A percentile compares a stretch with the other conserved stretches of the same genome.
These are phyloP conservation scores for Troides oblongomaculatus DNA, from an alignment of 2,888 invertebrate species.

Conservation along the genomic window DNA sequence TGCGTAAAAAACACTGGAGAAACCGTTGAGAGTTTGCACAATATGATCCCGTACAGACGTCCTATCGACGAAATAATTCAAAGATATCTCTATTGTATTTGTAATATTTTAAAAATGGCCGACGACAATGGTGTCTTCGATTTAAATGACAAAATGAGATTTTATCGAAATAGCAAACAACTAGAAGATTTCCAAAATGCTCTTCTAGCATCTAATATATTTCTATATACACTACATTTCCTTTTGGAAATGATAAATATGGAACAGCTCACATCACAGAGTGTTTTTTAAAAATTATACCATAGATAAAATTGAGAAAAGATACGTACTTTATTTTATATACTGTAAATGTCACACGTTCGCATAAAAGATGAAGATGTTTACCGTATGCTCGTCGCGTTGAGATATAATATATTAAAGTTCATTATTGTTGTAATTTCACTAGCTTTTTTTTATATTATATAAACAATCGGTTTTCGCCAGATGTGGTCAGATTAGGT, in stretches of 20 bases:
- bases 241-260: constrained; percentile 1
- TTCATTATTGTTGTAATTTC: too few species aligned
- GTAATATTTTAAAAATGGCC: background rate
- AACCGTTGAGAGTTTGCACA: background rate
- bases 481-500: too few species aligned
- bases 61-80: constrained; percentile 1
- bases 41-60: background rate
- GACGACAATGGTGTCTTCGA: background rate
- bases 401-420: too few species aligned
- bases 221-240: too few species aligned
- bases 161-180: background rate
- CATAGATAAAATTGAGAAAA: too few species aligned
- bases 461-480: too few species aligned
- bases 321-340: too few species aligned
- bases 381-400: too few species aligned
- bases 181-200: background rate
- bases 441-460: too few species aligned
- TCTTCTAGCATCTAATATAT: background rate
- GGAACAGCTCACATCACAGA: background rate
- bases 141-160: background rate
- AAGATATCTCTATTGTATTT: constrained; percentile 1
- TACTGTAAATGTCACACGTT: too few species aligned
- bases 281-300: background rate
- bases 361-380: too few species aligned
- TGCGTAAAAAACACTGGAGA: constrained; percentile 1